These are phyloP conservation scores for Lepidurus arcticus DNA, from an alignment of 1,140 invertebrate genomes.

Conservation along the genomic window DNA sequence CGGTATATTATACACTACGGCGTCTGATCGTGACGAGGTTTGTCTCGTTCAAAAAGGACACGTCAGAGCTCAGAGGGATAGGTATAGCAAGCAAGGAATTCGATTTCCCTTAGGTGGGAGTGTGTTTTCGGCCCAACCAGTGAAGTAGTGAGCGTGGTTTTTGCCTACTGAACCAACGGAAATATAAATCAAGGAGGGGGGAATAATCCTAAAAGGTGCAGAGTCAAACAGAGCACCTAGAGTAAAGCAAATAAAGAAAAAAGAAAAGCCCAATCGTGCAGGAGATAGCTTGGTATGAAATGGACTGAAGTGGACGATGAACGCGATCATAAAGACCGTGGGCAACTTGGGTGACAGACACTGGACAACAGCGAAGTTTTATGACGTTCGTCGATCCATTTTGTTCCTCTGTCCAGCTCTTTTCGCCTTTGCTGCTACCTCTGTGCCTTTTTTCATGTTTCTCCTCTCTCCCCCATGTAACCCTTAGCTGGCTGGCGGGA, in stretches of 20 bases:
- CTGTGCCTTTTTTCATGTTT: background rate
- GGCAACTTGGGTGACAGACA: background rate
- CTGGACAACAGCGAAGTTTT: slow-evolving; percentile 21
- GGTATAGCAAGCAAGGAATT: no score
- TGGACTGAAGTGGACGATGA: slow-evolving; percentile 18
- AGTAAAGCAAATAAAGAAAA: background rate
- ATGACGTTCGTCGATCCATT: slow-evolving; percentile 11
- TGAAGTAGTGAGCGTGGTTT: no score
- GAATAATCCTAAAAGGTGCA: no score
- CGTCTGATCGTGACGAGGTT: background rate
- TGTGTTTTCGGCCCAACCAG: no score
- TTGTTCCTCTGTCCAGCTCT: background rate
- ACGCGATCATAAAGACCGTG: slow-evolving; percentile 2
- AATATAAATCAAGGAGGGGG: no score
- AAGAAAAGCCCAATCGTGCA: background rate
- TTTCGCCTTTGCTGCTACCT: background rate
- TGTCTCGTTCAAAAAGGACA: background rate
- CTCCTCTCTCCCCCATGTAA: background rate
- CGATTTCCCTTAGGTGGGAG: no score
- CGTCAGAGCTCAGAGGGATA: background rate
- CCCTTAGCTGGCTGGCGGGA: slow-evolving; percentile 1
- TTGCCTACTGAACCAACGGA: no score
- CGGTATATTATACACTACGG: background rate
- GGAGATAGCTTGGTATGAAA: slow-evolving; percentile 18
- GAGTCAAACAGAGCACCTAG: background rate